Base-by-base conservation (phyloP, 2,888 invertebrate species). In the Aleiodes alternator region DNA sequence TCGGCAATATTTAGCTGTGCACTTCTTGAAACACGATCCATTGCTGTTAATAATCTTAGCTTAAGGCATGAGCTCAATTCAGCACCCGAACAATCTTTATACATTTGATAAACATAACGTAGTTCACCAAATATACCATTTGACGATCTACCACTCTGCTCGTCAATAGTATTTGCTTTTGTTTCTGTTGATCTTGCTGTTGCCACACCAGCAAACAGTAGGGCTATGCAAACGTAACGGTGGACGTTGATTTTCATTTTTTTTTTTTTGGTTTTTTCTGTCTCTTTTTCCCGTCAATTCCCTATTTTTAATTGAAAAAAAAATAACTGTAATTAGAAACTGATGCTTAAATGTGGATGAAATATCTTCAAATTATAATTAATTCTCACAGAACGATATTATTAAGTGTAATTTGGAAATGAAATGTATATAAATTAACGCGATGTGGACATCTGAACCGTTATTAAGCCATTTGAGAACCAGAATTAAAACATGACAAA, bases 1-100 rank as follows among this genome's bases (percentile, higher is more conserved):
- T 94, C 95, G 73, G 94, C 90, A 12, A 96, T 87, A 48, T 93
- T 91, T 68, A 96, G 88, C 78, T 94, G 93, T 64, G 90, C 88
- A 61, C 91, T 90, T 77, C 94, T 92, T 43, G 95, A 92, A 64
- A 94, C 92, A 84, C 95, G 93, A 83, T 95, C 95, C 89, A 96
- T 90, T 2, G 95, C 94, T 29, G 94, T 92, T n/a, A 96, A 91
- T 69, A 96, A 89, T 87, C 96, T 96, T 77, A 95, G 90, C 88
- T 96, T 96, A 70, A 96, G 90, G 82, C 96, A 96, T 76, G 94
- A 93, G 78, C 76, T 90, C 87, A 72, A 90, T 80, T 93, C 92
- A 91, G 92, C 91, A 66, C 92, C 92, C 76, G 94, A 92, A 90
- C 96, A 96, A 84, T 96, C 95, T 88, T 94, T 95, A 90, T 96